These are phyloP conservation scores for Buphagus erythrorhynchus DNA, from an alignment of 2,797 vertebrate genomes.

Conservation along the genomic window DNA sequence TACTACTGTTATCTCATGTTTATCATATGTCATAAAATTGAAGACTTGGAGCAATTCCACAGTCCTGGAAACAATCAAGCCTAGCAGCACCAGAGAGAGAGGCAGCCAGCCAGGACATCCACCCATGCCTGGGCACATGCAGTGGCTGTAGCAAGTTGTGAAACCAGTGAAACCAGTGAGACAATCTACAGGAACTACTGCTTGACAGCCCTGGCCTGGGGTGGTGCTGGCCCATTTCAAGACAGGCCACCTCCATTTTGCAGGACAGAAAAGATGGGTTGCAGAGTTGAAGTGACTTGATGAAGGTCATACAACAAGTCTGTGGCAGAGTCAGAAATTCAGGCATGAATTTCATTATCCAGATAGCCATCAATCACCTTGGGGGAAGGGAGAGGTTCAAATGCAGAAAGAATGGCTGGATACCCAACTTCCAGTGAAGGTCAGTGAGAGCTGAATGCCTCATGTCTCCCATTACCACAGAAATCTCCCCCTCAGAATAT, in stretches of 20 bases:
- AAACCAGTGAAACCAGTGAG: not conserved
- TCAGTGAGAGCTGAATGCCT: slow-evolving; percentile 3
- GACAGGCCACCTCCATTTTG: not conserved
- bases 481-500: slow-evolving; percentile 42
- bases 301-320: not conserved
- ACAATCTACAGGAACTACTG: not conserved
- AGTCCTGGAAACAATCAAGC: not conserved
- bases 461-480: not conserved
- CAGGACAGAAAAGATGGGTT: not conserved
- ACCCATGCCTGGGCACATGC: not conserved
- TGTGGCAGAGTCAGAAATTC: slow-evolving; percentile 1
- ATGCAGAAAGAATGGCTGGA: not conserved
- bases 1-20: not conserved
- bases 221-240: not conserved
- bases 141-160: accelerated
- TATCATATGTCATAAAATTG: not conserved
- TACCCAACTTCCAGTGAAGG: slow-evolving; percentile 11
- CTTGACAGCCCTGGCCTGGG: not conserved
- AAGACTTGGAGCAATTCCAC: not conserved
- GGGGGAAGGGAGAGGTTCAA: not conserved
- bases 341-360: not conserved
- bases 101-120: not conserved
- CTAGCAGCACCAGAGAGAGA: not conserved
- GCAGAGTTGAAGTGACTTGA: not conserved
- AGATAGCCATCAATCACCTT: not conserved